Percentiles rank a stretch among this genome's conserved stretches.
Conservation (phyloP, 2,888 invertebrate genomes). For the Macrophya annulata region DNA sequence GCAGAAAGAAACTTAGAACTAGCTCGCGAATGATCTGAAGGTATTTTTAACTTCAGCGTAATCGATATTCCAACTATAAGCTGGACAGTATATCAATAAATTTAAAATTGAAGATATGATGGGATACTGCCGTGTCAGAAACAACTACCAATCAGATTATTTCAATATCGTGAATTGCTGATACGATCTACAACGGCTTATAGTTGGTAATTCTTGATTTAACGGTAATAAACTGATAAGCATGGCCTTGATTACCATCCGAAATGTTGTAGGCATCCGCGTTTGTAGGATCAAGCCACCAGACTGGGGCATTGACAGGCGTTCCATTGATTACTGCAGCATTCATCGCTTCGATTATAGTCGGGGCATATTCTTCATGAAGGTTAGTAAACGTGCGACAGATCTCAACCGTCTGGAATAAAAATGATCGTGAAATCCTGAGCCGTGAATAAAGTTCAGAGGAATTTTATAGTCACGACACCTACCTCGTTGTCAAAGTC, state of each 20-base stretch:
- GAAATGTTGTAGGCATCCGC: constrained; percentile 38
- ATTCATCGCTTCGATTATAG: constrained; percentile 84
- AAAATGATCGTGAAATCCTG: constrained; percentile 2
- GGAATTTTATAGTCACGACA: background rate
- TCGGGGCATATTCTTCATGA: constrained; percentile 83
- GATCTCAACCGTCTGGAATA: constrained; percentile 82
- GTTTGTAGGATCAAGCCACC: constrained; percentile 89
- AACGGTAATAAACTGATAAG: background rate
- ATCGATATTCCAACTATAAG: background rate
- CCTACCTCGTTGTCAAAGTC: constrained; percentile 78
- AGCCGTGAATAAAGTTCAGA: constrained; percentile 21
- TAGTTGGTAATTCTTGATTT: background rate
- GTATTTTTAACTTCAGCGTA: background rate
- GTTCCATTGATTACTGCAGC: constrained; percentile 82
- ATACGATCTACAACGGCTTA: background rate
- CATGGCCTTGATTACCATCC: constrained; percentile 43
- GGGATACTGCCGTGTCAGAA: background rate
- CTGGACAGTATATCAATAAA: background rate
- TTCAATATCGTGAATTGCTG: background rate
- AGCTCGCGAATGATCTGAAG: background rate
- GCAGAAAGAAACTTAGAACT: background rate
- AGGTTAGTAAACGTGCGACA: constrained; percentile 84
- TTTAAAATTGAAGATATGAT: background rate
- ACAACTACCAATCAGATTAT: background rate
- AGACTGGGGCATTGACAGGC: constrained; percentile 89